A percentile compares a stretch with the other conserved stretches of the same genome.
Evolutionary conservation across 2,888 invertebrate species (phyloP).

Genomic region (Ligdia adustata): DNA sequence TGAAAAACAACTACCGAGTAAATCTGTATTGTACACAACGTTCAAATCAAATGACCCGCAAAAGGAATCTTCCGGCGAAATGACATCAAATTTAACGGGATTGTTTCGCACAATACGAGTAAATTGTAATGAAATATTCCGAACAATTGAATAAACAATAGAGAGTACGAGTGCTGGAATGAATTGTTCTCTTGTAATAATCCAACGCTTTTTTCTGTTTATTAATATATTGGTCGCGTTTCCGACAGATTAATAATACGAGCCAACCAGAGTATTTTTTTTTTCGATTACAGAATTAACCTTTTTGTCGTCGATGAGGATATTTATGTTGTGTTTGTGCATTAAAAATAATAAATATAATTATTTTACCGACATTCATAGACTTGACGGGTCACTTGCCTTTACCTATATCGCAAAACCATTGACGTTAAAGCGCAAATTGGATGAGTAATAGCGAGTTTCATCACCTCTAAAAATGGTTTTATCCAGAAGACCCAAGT

Average conservation of each 20-base stretch:
- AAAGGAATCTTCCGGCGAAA: conserved; percentile 44
- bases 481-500: no score
- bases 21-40: conserved; percentile 34
- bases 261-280: conserved; percentile 6
- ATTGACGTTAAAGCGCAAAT: no score
- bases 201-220: conserved; percentile 26
- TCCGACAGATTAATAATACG: conserved; percentile 26
- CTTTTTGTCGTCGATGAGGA: no score
- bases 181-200: conserved; percentile 33
- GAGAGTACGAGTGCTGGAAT: conserved; percentile 32
- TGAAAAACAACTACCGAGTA: conserved; percentile 6
- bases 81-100: conserved; percentile 43
- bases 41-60: conserved; percentile 48
- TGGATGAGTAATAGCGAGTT: no score
- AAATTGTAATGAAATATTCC: conserved; percentile 55
- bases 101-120: conserved; percentile 62
- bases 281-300: conserved; percentile 9
- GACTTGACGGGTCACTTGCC: no score
- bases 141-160: conserved; percentile 56
- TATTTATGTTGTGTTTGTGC: no score
- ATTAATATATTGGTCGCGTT: conserved; percentile 31
- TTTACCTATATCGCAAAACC: no score
- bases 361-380: no score
- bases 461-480: no score
- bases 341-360: no score